Percentiles rank a stretch among this genome's conserved stretches.
Evolutionary conservation across 2,888 invertebrate genomes (phyloP).

Genomic region (Exephanes ischioxanthus): DNA sequence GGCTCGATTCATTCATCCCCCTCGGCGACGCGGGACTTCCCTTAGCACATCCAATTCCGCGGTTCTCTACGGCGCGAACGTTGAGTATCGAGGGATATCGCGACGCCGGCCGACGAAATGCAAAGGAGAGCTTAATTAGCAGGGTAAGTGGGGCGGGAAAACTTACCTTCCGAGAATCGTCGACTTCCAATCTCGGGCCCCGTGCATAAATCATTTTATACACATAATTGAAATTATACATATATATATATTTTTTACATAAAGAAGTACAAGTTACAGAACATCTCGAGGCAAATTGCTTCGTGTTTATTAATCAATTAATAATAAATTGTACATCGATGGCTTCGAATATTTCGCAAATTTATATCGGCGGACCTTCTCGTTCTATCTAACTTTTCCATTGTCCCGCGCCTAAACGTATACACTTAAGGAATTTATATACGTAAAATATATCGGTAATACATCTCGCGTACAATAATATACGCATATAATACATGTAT

Average conservation of each 20-base stretch:
- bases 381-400: background rate
- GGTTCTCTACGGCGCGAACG: background rate
- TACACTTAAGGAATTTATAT: background rate
- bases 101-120: background rate
- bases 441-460: background rate
- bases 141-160: background rate
- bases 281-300: slow-evolving; percentile 4
- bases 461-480: background rate
- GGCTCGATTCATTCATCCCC: background rate
- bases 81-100: background rate
- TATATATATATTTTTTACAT: background rate
- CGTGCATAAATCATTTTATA: too few species aligned
- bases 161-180: slow-evolving; percentile 6
- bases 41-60: background rate
- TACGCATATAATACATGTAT: too few species aligned
- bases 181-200: background rate
- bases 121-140: slow-evolving; percentile 4
- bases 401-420: background rate
- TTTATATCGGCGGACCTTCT: background rate
- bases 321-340: slow-evolving; percentile 63
- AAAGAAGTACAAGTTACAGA: background rate
- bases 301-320: slow-evolving; percentile 54
- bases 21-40: background rate
- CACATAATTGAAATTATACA: too few species aligned
- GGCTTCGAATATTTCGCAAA: slow-evolving; percentile 18